Percentiles rank a stretch among this genome's conserved stretches.
Evolutionary conservation across 1,140 invertebrate species (phyloP).

Genomic region (Lordiphosa mommai): DNA sequence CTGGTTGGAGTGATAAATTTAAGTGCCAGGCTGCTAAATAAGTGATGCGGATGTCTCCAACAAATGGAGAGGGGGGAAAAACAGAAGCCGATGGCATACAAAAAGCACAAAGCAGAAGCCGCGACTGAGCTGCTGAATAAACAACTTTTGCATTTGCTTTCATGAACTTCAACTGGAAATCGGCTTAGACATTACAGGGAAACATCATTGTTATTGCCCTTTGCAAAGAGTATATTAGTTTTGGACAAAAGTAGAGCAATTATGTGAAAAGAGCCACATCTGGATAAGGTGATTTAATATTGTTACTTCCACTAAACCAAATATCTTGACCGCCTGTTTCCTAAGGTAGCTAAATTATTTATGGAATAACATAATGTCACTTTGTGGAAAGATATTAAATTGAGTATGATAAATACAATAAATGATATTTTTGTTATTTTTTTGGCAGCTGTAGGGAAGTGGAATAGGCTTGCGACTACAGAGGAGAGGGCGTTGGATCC

Average conservation of each 20-base stretch:
- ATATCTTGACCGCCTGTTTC: no score
- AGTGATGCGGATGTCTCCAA: conserved; percentile 41
- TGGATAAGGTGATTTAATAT: no score
- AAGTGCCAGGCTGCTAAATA: conserved; percentile 65
- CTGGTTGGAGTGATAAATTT: conserved; percentile 65
- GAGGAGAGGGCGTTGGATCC: no score
- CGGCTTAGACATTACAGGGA: conserved; percentile 49
- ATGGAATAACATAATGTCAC: no score
- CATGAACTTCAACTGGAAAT: conserved; percentile 62
- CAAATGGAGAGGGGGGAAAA: conserved; percentile 7
- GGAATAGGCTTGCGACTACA: no score
- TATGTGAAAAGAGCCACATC: not conserved
- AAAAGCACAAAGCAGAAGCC: conserved; percentile 40
- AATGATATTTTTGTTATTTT: no score
- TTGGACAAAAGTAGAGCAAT: not conserved
- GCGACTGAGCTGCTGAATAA: conserved; percentile 69
- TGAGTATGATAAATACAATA: no score
- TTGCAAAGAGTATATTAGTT: conserved; percentile 5
- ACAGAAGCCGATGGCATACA: conserved; percentile 18
- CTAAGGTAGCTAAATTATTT: no score
- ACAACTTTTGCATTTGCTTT: conserved; percentile 71
- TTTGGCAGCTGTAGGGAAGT: no score
- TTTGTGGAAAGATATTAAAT: no score
- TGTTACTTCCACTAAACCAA: no score
- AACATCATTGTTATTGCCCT: conserved; percentile 41